Base-by-base conservation (phyloP, 2,888 invertebrate genomes). In the Leucoptera coffeella region DNA sequence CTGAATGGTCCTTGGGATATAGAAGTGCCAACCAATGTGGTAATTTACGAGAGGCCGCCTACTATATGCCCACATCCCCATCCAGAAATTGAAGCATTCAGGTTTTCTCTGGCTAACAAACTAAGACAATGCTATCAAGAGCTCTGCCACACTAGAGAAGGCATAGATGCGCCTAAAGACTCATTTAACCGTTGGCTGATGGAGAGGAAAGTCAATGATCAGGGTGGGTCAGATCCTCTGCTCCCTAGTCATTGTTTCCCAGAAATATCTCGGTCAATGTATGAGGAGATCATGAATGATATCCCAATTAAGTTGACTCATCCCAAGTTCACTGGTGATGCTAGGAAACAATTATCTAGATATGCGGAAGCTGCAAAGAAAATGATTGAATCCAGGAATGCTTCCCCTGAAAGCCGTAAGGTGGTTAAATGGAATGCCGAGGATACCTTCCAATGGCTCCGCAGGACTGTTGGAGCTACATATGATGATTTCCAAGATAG, bases 361-460 rank as follows among this genome's bases (percentile, higher is more conserved):
- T 97, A 95, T 60, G 94, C 95, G 0, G 95, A 96, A 58, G 94
- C 95, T 10, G 95, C 96, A 2, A 95, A 95, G 50, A 89, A 91
- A 57, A 91, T 95, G 73, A 93, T 96, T 39, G 96, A 95, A 58
- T 89, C 91, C 5, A 80, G 94, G 41, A 90, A 90, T 52, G 86
- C 89, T 6, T 87, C 91, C 14, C 81, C 92, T 0, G 94, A 95
- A 50, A 92, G 94, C 47, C 77, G 96, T 34, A 96, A 96, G 65
- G 88, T 95, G 9, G 95, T 97, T 1, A 96, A 95, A 54, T 96
- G 96, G 96, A 94, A 95, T 67, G 94, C 93, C 1, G 95, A 96
- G 47, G 95, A 96, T 42, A 95, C 94, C 13, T 94, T 96, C 57
- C 89, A 90, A 40, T 96, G 95, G 95, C 56, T 96, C 26, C 76